A percentile compares a stretch with the other conserved stretches of the same genome.
These are phyloP conservation scores for Holacanthella duospinosa DNA, from an alignment of 2,888 invertebrate species.

Conservation along the genomic window DNA sequence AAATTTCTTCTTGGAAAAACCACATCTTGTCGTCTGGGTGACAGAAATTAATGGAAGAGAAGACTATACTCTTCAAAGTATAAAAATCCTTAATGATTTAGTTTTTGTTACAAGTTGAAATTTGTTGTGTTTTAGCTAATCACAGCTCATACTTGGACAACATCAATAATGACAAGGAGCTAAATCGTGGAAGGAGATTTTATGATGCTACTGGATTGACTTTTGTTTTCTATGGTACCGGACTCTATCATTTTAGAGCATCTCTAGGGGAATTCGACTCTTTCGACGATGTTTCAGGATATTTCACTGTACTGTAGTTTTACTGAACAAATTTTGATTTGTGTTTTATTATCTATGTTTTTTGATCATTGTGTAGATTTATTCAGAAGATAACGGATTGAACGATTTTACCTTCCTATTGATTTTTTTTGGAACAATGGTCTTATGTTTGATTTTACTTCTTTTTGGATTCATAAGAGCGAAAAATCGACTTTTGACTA, in stretches of 20 bases:
- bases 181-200: slow-evolving; percentile 14
- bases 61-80: slow-evolving; percentile 17
- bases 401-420: not conserved
- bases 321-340: not conserved
- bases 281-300: slow-evolving; percentile 27
- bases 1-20: not conserved
- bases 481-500: no score
- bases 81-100: no score
- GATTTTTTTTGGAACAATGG: not conserved
- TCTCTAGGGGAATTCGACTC: slow-evolving; percentile 24
- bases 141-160: slow-evolving; percentile 11
- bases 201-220: slow-evolving; percentile 17
- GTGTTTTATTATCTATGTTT: not conserved
- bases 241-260: slow-evolving; percentile 31
- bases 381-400: not conserved
- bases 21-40: not conserved
- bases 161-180: slow-evolving; percentile 16
- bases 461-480: no score
- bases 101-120: not conserved
- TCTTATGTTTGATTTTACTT: not conserved
- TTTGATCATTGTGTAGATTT: not conserved
- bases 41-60: slow-evolving; percentile 24
- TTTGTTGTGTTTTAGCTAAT: not conserved
- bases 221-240: slow-evolving; percentile 25
- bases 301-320: slow-evolving; percentile 20